Conservation (phyloP, 2,113 vertebrate species). For the Piaya cayana region DNA sequence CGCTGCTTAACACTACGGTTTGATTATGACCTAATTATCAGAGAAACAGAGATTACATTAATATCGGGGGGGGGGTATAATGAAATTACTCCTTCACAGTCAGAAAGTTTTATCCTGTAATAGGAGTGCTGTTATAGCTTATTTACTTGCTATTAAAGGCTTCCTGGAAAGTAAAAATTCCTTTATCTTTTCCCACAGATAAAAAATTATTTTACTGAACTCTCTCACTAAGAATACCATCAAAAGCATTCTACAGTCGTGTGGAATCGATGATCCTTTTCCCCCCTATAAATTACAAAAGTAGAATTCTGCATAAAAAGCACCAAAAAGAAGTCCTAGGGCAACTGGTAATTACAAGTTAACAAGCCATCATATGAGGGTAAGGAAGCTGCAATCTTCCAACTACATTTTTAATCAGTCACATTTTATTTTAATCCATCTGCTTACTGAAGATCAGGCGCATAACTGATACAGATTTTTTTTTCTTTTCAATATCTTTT, state of each 20-base stretch:
- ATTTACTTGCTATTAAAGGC: background rate
- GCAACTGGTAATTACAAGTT: background rate
- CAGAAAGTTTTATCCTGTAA: background rate
- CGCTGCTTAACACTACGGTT: background rate
- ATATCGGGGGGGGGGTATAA: background rate
- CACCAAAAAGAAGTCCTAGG: background rate
- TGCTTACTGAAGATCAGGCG: background rate
- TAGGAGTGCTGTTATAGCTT: no score
- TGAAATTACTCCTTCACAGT: background rate
- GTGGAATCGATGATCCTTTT: background rate
- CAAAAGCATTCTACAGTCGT: background rate
- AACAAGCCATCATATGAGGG: background rate
- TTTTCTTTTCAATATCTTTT: background rate
- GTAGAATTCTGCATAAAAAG: background rate
- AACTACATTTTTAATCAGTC: background rate
- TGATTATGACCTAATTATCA: background rate
- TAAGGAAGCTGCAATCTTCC: background rate
- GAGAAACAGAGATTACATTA: background rate
- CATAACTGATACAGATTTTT: background rate
- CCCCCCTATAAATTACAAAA: background rate
- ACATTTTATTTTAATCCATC: background rate
- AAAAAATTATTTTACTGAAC: background rate
- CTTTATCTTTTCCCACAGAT: background rate
- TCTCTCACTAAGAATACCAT: background rate
- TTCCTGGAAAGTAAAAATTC: background rate